Conservation (phyloP, 2,797 vertebrate species). For the Cirrhinus molitorella region DNA sequence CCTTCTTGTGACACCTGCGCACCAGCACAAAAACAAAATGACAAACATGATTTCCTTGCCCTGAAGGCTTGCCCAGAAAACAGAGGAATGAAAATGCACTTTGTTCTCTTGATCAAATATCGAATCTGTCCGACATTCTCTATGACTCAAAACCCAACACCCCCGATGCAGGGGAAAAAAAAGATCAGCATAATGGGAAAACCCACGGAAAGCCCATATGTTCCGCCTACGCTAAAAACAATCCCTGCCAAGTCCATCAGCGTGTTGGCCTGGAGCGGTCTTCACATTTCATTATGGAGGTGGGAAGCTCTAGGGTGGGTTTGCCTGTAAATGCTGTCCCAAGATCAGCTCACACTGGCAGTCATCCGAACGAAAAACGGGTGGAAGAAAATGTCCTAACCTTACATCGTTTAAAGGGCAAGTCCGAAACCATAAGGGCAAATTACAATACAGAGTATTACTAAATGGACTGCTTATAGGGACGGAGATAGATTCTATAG, state of each 20-base stretch:
- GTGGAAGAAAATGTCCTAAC: background rate
- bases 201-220: constrained; percentile 54
- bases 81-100: constrained; percentile 36
- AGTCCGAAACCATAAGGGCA: background rate
- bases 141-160: constrained; percentile 55
- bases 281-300: constrained; percentile 37
- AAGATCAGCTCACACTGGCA: background rate
- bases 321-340: constrained; percentile 15
- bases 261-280: constrained; percentile 32
- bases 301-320: constrained; percentile 26
- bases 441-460: background rate
- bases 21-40: constrained; percentile 1
- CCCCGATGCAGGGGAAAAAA: constrained; percentile 21
- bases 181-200: constrained; percentile 58
- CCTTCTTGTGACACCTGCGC: background rate
- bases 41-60: constrained; percentile 1
- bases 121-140: constrained; percentile 50
- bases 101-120: constrained; percentile 56
- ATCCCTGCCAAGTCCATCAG: constrained; percentile 46
- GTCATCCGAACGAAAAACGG: background rate
- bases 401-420: background rate
- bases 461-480: background rate
- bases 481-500: background rate
- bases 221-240: constrained; percentile 42
- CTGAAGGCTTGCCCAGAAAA: constrained; percentile 23